Conservation (phyloP, 2,113 vertebrate genomes). For the Neomonachus schauinslandi region DNA sequence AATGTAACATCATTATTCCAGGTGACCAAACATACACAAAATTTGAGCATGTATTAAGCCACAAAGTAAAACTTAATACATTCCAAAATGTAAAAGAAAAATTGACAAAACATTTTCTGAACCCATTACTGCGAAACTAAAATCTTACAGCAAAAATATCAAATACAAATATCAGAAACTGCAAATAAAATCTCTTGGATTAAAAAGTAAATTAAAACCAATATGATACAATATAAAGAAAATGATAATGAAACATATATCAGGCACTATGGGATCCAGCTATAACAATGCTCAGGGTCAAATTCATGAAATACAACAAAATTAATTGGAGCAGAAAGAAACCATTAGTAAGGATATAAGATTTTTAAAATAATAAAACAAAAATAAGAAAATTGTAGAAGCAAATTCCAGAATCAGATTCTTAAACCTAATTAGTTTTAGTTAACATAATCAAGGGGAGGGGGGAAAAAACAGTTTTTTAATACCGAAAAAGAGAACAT, state of each 20-base stretch:
- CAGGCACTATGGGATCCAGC: not conserved
- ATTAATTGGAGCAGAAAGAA: not conserved
- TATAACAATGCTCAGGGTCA: not conserved
- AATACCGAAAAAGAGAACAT: not conserved
- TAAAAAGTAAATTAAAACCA: not conserved
- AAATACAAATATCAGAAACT: not conserved
- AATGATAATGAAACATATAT: not conserved
- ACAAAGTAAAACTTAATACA: not conserved
- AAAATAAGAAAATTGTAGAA: not conserved
- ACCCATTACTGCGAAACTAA: not conserved
- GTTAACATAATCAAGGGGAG: not conserved
- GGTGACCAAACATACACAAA: not conserved
- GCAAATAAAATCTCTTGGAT: not conserved
- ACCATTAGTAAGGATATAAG: not conserved
- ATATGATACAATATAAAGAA: not conserved
- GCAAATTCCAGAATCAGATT: not conserved
- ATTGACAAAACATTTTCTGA: not conserved
- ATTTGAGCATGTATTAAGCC: not conserved
- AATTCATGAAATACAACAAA: not conserved
- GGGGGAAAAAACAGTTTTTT: not conserved
- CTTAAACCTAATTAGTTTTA: not conserved
- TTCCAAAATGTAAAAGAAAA: not conserved
- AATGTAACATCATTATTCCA: not conserved
- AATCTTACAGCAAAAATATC: not conserved
- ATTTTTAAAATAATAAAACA: not conserved